A percentile compares a stretch with the other conserved stretches of the same genome.
phyloP scores from a whole-genome alignment of 2,113 vertebrate species.

The Amazona vittata region DNA sequence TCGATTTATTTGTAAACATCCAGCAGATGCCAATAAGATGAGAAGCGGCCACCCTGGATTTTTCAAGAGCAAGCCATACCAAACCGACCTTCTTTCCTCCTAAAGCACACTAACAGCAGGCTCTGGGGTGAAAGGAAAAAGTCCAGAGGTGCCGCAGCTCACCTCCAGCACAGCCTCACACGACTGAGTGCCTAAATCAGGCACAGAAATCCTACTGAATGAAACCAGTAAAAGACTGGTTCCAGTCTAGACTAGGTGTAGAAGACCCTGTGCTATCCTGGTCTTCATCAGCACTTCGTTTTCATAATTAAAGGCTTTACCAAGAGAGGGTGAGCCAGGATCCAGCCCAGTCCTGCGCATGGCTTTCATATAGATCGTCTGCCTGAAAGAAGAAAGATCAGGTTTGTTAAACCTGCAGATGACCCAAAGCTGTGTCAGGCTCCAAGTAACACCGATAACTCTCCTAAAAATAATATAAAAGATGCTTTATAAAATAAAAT shows the following conservation, averaged over 20 bases:
- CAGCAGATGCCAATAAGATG: not conserved
- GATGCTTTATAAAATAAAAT: not conserved
- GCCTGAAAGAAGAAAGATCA: not conserved
- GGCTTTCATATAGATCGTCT: not conserved
- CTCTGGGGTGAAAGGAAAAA: not conserved
- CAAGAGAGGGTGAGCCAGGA: not conserved
- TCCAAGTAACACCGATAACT: conserved; percentile 5
- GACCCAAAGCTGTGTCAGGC: not conserved
- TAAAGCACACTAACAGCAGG: not conserved
- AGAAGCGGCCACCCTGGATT: not conserved
- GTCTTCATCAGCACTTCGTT: not conserved
- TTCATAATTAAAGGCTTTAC: not conserved
- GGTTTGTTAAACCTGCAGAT: not conserved
- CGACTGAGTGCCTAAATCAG: not conserved
- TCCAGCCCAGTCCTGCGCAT: fast-evolving
- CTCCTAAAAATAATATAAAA: not conserved
- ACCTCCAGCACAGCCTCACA: not conserved
- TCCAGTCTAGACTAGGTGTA: not conserved
- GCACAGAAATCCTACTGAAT: not conserved
- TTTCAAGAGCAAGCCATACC: not conserved
- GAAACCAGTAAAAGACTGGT: not conserved
- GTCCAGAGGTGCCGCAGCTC: not conserved
- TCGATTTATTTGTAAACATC: not conserved
- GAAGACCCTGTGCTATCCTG: not conserved
- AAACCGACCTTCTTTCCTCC: not conserved